phyloP scores from a whole-genome alignment of 1,140 invertebrate genomes.

The Holcopasites calliopsidis region DNA sequence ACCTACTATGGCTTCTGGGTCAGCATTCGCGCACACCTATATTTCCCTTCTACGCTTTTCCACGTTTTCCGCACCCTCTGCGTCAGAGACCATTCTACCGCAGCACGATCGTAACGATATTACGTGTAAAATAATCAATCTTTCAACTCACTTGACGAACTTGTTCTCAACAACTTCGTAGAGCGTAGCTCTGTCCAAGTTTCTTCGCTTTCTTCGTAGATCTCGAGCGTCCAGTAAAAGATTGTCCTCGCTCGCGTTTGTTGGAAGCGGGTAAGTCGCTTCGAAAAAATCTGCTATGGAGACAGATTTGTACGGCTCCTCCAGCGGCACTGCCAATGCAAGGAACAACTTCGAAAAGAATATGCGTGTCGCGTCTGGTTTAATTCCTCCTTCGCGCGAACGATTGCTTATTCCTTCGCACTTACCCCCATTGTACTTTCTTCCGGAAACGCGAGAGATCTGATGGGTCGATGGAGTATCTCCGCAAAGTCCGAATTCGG shows the following conservation, averaged over 20 bases:
- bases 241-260: slow-evolving; percentile 71
- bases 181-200: slow-evolving; percentile 69
- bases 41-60: neutral
- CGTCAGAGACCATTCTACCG: neutral
- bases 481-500: slow-evolving; percentile 73
- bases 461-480: slow-evolving; percentile 75
- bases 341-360: slow-evolving; percentile 81
- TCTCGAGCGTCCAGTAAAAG: slow-evolving; percentile 46
- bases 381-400: too few relatives aligned
- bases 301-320: slow-evolving; percentile 84
- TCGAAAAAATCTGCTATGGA: slow-evolving; percentile 89
- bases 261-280: slow-evolving; percentile 83
- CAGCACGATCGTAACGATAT: too few relatives aligned
- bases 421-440: slow-evolving; percentile 74
- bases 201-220: slow-evolving; percentile 62
- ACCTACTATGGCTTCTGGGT: slow-evolving; percentile 43
- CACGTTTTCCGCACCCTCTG: neutral
- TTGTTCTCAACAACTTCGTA: slow-evolving; percentile 72
- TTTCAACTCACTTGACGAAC: slow-evolving; percentile 68
- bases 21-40: neutral
- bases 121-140: neutral
- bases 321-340: slow-evolving; percentile 86
- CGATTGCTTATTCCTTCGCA: neutral
- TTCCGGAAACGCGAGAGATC: slow-evolving; percentile 71
- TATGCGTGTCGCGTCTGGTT: too few relatives aligned